phyloP scores from a whole-genome alignment of 2,888 invertebrate species.

The Drosophila dives region DNA sequence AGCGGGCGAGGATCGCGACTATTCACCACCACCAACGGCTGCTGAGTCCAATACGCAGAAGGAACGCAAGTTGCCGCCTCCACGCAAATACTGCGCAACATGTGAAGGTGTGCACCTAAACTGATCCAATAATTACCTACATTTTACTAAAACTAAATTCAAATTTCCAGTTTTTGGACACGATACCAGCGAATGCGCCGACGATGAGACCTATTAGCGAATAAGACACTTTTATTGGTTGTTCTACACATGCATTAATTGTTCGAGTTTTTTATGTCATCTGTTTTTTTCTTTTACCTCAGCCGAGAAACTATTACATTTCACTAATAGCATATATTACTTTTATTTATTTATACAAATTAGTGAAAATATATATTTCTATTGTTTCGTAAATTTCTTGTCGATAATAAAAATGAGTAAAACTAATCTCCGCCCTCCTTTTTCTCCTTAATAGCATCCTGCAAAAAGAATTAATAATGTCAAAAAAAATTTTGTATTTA shows the following conservation, averaged over 20 bases:
- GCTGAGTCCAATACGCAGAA: conserved; percentile 73
- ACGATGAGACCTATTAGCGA: conserved; percentile 85
- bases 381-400: conserved; percentile 48
- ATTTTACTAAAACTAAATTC: neutral
- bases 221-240: conserved; percentile 45
- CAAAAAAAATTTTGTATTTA: neutral
- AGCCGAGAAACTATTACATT: conserved; percentile 18
- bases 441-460: conserved; percentile 95
- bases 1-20: conserved; percentile 87
- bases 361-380: conserved; percentile 43
- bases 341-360: conserved; percentile 64
- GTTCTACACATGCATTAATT: conserved; percentile 21
- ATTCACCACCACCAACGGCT: conserved; percentile 58
- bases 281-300: conserved; percentile 43
- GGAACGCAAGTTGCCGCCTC: conserved; percentile 84
- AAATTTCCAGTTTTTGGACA: conserved; percentile 92
- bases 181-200: conserved; percentile 93
- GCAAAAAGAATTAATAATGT: conserved; percentile 30
- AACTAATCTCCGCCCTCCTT: conserved; percentile 92
- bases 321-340: conserved; percentile 32
- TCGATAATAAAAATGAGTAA: conserved; percentile 33
- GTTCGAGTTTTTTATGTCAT: conserved; percentile 7
- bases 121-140: neutral
- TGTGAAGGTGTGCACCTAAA: conserved; percentile 90
- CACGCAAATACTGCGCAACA: conserved; percentile 94